These are phyloP conservation scores for Marmota monax DNA, from an alignment of 2,113 vertebrate genomes.

Conservation along the genomic window DNA sequence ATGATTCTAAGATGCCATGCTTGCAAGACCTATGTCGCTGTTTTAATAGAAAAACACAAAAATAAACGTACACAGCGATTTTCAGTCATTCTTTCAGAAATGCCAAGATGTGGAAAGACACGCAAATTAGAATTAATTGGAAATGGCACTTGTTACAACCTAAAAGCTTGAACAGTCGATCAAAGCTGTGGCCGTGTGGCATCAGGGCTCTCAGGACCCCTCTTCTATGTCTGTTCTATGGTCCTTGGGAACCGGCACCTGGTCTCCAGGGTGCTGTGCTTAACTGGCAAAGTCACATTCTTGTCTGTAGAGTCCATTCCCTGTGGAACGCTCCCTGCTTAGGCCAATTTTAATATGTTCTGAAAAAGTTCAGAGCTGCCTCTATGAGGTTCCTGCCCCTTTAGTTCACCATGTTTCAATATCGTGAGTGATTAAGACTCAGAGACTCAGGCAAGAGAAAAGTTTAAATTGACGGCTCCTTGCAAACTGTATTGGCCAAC, in stretches of 20 bases:
- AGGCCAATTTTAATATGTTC: neutral
- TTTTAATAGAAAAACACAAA: neutral
- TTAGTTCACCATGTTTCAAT: neutral
- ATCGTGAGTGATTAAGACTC: neutral
- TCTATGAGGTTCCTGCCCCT: neutral
- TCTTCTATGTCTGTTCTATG: neutral
- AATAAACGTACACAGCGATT: neutral
- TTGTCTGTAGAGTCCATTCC: neutral
- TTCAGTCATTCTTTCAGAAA: neutral
- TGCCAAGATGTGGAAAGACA: neutral
- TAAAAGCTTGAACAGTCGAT: neutral
- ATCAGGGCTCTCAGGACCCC: too few relatives aligned
- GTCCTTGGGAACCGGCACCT: neutral
- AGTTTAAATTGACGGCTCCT: neutral
- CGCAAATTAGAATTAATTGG: neutral
- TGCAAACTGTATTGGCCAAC: neutral
- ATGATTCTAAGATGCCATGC: neutral
- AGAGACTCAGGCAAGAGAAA: neutral
- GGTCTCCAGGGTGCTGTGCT: neutral
- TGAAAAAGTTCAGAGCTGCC: neutral
- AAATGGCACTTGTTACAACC: neutral
- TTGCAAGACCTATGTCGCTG: neutral
- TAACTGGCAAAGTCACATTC: neutral
- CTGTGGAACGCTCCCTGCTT: neutral
- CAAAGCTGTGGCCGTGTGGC: neutral